phyloP scores from a whole-genome alignment of 1,140 invertebrate genomes.

The Pseudomyrmex dendroicus region DNA sequence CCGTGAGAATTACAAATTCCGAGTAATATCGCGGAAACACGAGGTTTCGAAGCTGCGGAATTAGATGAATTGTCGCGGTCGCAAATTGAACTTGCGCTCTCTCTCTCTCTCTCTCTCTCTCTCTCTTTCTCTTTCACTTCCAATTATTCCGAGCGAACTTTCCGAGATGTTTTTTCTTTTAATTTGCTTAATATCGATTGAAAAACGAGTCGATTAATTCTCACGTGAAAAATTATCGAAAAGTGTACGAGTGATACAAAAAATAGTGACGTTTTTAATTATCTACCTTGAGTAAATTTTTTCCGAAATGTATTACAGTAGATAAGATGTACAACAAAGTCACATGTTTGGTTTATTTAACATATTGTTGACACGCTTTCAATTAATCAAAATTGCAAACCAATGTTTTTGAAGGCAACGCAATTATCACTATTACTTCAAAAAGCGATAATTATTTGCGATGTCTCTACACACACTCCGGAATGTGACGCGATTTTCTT shows the following conservation, averaged over 20 bases:
- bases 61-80: constrained; percentile 22
- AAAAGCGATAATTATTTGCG: constrained; percentile 13
- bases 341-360: too few species aligned
- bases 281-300: too few species aligned
- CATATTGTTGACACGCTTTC: too few species aligned
- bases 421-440: constrained; percentile 16
- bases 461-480: constrained; percentile 8
- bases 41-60: constrained; percentile 20
- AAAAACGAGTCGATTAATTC: constrained; percentile 29
- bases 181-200: constrained; percentile 4
- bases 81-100: constrained; percentile 19
- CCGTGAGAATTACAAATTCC: constrained; percentile 16
- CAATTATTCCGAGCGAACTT: constrained; percentile 9
- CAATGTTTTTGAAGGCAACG: background rate
- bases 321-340: background rate
- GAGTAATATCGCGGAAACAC: constrained; percentile 18
- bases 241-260: background rate
- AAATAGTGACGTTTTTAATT: constrained; percentile 4
- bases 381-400: background rate
- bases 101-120: background rate
- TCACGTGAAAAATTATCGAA: background rate
- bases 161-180: constrained; percentile 3
- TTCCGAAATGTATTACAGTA: too few species aligned
- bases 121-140: background rate
- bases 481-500: constrained; percentile 45